These are phyloP conservation scores for Holacanthus passer DNA, from an alignment of 2,113 vertebrate genomes.

Conservation along the genomic window DNA sequence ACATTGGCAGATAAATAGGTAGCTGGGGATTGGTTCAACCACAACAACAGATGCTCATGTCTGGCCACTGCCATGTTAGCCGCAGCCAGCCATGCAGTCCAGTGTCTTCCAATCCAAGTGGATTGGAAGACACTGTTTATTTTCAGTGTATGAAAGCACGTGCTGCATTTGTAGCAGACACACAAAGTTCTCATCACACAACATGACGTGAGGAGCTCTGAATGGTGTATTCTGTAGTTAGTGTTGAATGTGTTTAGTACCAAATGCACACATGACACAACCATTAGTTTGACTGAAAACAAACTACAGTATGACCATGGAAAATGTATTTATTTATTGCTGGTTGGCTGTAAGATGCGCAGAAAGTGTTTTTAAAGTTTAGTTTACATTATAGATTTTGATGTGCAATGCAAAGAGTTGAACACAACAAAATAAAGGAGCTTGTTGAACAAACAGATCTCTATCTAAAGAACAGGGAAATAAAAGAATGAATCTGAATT, in stretches of 20 bases:
- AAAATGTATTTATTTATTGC: neutral
- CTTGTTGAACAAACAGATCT: neutral
- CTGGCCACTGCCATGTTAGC: constrained; percentile 34
- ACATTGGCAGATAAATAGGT: constrained; percentile 38
- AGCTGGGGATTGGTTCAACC: constrained; percentile 59
- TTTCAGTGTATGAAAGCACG: constrained; percentile 36
- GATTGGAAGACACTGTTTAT: constrained; percentile 47
- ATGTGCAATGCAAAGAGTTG: neutral
- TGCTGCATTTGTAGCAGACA: constrained; percentile 32
- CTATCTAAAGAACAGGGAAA: neutral
- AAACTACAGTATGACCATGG: neutral
- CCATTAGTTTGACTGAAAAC: neutral
- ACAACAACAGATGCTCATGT: constrained; percentile 66
- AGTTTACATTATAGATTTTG: neutral
- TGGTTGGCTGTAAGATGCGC: neutral
- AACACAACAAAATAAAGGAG: neutral
- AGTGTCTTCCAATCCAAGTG: no score
- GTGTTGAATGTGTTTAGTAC: neutral
- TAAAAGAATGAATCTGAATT: neutral
- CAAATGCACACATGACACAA: neutral
- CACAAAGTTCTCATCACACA: constrained; percentile 9
- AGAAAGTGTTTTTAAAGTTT: neutral
- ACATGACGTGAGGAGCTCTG: neutral
- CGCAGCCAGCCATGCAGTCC: constrained; percentile 40
- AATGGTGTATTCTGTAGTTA: neutral